These are phyloP conservation scores for Microtus ochrogaster DNA, from an alignment of 2,113 vertebrate species.

Conservation along the genomic window DNA sequence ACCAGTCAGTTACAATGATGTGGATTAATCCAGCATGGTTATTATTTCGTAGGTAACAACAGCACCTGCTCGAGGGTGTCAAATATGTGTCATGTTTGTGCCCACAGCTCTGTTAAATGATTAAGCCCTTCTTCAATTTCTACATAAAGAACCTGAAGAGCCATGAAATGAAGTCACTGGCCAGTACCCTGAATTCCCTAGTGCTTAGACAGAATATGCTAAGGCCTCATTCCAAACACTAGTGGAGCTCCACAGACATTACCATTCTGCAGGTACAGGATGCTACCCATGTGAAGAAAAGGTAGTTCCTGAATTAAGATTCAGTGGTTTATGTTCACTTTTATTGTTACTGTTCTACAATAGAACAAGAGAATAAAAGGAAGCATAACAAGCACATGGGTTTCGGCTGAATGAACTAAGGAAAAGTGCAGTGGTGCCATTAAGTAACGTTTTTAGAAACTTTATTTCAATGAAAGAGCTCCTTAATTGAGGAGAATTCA, in stretches of 20 bases:
- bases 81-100: not conserved
- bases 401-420: constrained; percentile 74
- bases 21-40: too few relatives aligned
- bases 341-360: constrained; percentile 59
- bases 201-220: not conserved
- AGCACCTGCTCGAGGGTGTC: not conserved
- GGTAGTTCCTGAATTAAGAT: constrained; percentile 42
- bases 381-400: constrained; percentile 50
- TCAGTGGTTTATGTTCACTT: constrained; percentile 23
- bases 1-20: not conserved
- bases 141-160: not conserved
- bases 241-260: not conserved
- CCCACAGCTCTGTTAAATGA: not conserved
- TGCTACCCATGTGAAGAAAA: not conserved
- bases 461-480: constrained; percentile 78
- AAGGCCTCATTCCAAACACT: not conserved
- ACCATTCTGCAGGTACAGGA: not conserved
- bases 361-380: constrained; percentile 52
- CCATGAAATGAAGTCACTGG: not conserved
- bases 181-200: not conserved
- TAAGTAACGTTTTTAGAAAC: constrained; percentile 79
- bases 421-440: constrained; percentile 67
- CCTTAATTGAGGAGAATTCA: constrained; percentile 78
- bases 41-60: not conserved
- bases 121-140: not conserved